Evolutionary conservation across 2,113 vertebrate genomes (phyloP).

Genomic region (Apaloderma vittatum): DNA sequence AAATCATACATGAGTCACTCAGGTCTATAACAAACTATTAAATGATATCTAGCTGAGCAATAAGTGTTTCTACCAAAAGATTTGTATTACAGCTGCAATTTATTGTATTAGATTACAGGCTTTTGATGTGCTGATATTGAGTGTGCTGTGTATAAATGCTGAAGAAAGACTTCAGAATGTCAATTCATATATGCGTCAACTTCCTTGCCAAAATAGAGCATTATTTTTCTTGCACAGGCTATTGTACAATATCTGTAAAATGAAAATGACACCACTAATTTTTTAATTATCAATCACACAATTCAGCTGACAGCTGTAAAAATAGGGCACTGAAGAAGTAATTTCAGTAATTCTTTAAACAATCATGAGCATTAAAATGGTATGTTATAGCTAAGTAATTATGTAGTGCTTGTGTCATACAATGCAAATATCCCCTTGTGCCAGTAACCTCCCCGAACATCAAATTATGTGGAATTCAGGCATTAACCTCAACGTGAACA

Average conservation of each 20-base stretch:
- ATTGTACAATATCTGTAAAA: rapidly evolving
- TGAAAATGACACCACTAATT: neutral
- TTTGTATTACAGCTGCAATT: neutral
- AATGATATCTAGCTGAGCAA: neutral
- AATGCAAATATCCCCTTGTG: neutral
- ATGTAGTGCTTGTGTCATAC: neutral
- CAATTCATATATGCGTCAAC: neutral
- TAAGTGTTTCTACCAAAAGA: neutral
- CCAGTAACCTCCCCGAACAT: neutral
- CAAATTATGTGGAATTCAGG: neutral
- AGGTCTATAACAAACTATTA: neutral
- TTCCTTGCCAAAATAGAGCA: neutral
- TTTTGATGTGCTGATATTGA: neutral
- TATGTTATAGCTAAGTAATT: neutral
- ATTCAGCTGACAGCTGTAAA: neutral
- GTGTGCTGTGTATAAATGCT: neutral
- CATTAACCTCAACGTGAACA: neutral
- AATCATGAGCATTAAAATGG: neutral
- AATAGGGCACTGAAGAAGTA: neutral
- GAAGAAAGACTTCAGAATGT: neutral
- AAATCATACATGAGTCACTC: neutral
- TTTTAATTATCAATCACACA: neutral
- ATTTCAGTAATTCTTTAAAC: neutral
- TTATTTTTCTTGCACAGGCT: neutral
- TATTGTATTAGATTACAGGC: neutral